Base-by-base conservation (phyloP, 2,113 vertebrate species). In the Heterocephalus glaber region DNA sequence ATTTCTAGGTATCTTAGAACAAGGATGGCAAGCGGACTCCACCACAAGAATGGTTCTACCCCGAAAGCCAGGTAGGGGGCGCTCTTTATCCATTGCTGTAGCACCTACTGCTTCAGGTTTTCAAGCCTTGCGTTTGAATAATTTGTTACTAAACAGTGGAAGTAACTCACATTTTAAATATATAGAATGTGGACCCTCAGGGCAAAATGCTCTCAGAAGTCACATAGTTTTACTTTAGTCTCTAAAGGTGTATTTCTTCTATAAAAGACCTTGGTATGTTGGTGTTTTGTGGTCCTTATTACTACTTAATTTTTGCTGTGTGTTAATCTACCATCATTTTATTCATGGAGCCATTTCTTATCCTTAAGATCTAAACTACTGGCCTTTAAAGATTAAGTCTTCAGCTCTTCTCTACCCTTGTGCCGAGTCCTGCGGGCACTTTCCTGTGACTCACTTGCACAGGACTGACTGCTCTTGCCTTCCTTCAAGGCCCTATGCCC, bases 21-120 rank as follows among this genome's bases (percentile, higher is more conserved):
- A 99, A 92, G 99, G 99, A 66, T 99, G 99, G 99, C 99, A 99
- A 96, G 99, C 99, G 0, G 99, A 99, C 96, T 99, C 99, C 11
- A 96, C 98, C 47, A 99, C 99, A 26, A 99, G 99, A 82, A 99
- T 99, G 99, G 99, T 99, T 89, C 99, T 99, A 98, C 99, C 99
- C 85, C 99, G 99, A 97, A 99, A 99, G 94, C 99, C 99, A 93
- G 99, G 99, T 99, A 99, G 99, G 99, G 98, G 99, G 98, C 95
- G 96, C 98, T 98, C 58, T 98, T 97, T 22, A 4, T 83, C 61
- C 28, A 0, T 5, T 1, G 2, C 2, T 24, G 30, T 0, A 3
- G n/a, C 56, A n/a, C 74, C 28, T 61, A 38, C 65, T 12, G 8
- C 93, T 83, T 66, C 30, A 49, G 65, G 9, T 8, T 41, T 41